Evolutionary conservation across 2,888 invertebrate species (phyloP).

Genomic region (Pasiphila rectangulata): DNA sequence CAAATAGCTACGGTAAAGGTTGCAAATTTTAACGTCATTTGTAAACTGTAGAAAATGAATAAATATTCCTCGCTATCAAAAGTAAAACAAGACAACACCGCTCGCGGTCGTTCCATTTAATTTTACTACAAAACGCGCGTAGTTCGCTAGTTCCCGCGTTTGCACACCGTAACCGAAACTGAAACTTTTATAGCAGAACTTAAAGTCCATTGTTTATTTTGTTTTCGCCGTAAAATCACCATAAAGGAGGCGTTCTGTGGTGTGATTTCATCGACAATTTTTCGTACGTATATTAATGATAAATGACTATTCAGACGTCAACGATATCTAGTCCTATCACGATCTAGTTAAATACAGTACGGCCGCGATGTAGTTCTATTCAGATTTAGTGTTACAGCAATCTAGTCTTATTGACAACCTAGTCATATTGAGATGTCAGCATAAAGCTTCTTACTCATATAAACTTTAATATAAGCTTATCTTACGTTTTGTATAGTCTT

Average conservation of each 20-base stretch:
- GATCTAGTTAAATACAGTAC: too few species aligned
- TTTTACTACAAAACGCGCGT: constrained; percentile 20
- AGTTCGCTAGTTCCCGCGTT: constrained; percentile 23
- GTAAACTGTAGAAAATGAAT: constrained; percentile 2
- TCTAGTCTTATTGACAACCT: too few species aligned
- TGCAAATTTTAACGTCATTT: not conserved
- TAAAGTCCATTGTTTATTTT: constrained; percentile 30
- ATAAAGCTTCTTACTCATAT: too few species aligned
- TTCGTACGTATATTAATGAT: too few species aligned
- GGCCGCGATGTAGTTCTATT: too few species aligned
- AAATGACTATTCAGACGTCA: too few species aligned
- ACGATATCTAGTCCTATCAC: too few species aligned
- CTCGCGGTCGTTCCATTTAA: constrained; percentile 18
- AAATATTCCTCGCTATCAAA: constrained; percentile 14
- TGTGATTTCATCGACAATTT: constrained; percentile 9
- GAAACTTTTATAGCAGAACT: constrained; percentile 26
- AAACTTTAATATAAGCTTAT: too few species aligned
- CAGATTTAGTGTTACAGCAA: too few species aligned
- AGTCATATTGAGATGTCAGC: too few species aligned
- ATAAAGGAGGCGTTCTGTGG: constrained; percentile 15
- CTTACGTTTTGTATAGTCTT: too few species aligned
- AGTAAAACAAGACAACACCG: constrained; percentile 9
- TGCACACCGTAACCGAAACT: constrained; percentile 23
- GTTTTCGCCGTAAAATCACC: constrained; percentile 31
- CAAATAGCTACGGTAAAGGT: too few species aligned